These are phyloP conservation scores for Epizoanthus ramosus DNA, from an alignment of 92 coral and sea anemone species.

Conservation along the genomic window DNA sequence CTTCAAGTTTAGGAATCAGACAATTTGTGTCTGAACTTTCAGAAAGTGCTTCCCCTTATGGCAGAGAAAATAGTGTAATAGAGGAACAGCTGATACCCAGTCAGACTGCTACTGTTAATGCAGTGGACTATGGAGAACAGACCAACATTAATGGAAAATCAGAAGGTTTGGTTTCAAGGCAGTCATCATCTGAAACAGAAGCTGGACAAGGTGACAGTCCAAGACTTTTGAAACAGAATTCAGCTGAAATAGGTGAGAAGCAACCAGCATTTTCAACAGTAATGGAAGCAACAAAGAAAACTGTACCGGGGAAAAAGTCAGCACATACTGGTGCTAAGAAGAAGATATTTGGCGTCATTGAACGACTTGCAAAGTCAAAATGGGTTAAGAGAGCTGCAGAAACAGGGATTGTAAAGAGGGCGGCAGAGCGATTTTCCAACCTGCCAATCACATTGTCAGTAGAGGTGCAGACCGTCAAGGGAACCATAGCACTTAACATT, in stretches of 20 bases:
- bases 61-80: conserved; percentile 64
- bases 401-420: conserved; percentile 91
- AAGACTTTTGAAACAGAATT: conserved; percentile 61
- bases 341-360: conserved; percentile 87
- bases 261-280: conserved; percentile 30
- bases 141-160: neutral
- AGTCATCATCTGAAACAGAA: conserved; percentile 42
- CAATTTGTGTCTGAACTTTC: conserved; percentile 25
- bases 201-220: conserved; percentile 40
- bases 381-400: conserved; percentile 99
- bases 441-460: conserved; percentile 90
- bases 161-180: conserved; percentile 49
- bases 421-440: conserved; percentile 97
- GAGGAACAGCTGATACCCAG: conserved; percentile 46
- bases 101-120: neutral
- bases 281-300: conserved; percentile 44
- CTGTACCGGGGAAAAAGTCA: conserved; percentile 40
- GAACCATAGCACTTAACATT: conserved; percentile 89
- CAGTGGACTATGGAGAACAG: neutral
- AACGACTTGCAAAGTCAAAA: conserved; percentile 94
- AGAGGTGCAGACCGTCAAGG: conserved; percentile 86
- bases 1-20: conserved; percentile 6
- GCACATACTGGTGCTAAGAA: conserved; percentile 69
- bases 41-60: conserved; percentile 42
- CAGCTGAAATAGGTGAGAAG: conserved; percentile 59